Percentiles rank a stretch among this genome's conserved stretches.
These are phyloP conservation scores for Leptogaster cylindrica DNA, from an alignment of 2,888 invertebrate species.

Conservation along the genomic window DNA sequence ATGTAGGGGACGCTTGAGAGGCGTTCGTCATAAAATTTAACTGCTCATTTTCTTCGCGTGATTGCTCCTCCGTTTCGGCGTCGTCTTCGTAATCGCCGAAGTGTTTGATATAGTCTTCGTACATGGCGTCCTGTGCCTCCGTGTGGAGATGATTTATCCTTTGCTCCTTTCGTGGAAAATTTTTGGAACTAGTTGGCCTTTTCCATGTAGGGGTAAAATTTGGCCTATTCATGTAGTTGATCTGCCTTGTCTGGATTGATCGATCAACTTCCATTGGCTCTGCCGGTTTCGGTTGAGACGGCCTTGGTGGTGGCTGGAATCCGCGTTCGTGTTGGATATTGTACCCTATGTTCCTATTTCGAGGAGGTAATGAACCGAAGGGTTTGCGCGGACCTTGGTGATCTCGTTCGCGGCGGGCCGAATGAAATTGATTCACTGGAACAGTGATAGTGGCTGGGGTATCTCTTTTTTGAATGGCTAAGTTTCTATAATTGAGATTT, in stretches of 20 bases:
- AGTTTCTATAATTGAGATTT: constrained; percentile 14
- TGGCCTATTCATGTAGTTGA: constrained; percentile 41
- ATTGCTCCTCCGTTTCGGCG: no score
- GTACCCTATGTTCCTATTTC: not conserved
- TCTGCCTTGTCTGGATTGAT: constrained; percentile 31
- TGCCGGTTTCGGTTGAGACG: constrained; percentile 16
- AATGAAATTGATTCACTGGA: not conserved
- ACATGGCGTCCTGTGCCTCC: not conserved
- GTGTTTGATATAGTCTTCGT: not conserved
- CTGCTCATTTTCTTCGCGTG: constrained; percentile 13
- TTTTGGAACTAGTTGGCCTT: not conserved
- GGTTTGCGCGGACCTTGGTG: not conserved
- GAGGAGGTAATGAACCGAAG: not conserved
- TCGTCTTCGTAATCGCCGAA: no score
- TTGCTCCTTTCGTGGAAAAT: not conserved
- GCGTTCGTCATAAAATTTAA: constrained; percentile 41
- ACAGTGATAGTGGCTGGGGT: not conserved
- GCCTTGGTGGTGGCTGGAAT: not conserved
- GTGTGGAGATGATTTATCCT: not conserved
- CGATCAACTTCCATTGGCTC: constrained; percentile 25
- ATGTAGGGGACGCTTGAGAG: constrained; percentile 43
- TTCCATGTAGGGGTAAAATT: not conserved
- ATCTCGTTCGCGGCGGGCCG: not conserved
- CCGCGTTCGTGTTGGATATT: no score
- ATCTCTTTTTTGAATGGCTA: not conserved